Evolutionary conservation across 1,140 invertebrate species (phyloP), one percentile per base, ranked within the genome.

Genomic region (Pogonus chalceus): DNA sequence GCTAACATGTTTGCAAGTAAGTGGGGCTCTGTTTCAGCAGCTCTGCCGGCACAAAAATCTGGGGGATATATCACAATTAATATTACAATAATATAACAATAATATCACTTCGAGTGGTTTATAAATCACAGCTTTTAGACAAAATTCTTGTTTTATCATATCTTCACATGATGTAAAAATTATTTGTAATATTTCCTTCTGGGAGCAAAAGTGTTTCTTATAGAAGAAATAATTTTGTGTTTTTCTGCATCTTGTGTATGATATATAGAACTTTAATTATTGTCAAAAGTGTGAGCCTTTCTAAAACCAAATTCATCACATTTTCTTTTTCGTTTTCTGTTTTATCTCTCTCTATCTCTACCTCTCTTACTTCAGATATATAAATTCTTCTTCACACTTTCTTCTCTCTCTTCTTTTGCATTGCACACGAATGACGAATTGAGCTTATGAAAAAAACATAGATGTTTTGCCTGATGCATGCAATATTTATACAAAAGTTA

Each of bases 1-100:
- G 55, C 62, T 37, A 52, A 52, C 35, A 37, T 51, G 14, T 57
- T 58, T 35, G 52, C 62, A 65, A 65, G 64, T 65, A 65, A 65
- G 64, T 65, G 52, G 37, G 9, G 37, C 37, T 43, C 37, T 9
- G 37, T 43, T 43, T 43, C 18, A 43, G 37, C 7, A 10, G 37
- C 37, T 43, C 37, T 43, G 37, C 37, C 37, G 18, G 37, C 37
- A 43, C 37, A 10, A 18, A 43, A 43, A 43, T n/a, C n/a, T 43
- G 37, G 37, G 37, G 37, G 37, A 43, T 43, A 9, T 31, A 31
- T 31, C 26, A 31, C 26, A 14, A 31, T 31, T 31, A 31, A 7
- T 31, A 31, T 31, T 31, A 31, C 14, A 14, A 31, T 31, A 31
- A 7, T 31, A n/a, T n/a, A n/a, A n/a, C n/a, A n/a, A n/a, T n/a